These are phyloP conservation scores for Moxostoma hubbsi DNA, from an alignment of 2,797 vertebrate species.

Conservation along the genomic window DNA sequence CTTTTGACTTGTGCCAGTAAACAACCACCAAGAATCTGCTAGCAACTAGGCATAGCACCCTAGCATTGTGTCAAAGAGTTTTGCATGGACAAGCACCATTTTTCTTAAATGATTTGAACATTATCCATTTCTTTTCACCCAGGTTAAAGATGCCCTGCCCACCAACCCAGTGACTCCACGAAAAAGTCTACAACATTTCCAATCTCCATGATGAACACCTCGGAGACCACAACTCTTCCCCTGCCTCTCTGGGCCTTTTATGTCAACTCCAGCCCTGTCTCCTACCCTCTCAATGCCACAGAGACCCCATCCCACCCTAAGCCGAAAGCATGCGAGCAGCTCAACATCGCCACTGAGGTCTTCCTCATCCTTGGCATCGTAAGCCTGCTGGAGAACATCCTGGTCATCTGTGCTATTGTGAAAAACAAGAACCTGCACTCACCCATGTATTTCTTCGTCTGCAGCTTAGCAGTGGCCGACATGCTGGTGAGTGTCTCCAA, in stretches of 20 bases:
- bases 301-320: constrained; percentile 42
- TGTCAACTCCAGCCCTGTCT: constrained; percentile 41
- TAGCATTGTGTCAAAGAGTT: too few relatives aligned
- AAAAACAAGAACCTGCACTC: constrained; percentile 90
- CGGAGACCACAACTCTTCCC: constrained; percentile 31
- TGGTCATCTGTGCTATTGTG: constrained; percentile 85
- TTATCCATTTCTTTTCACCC: constrained; percentile 2
- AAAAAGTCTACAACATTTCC: background rate
- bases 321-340: constrained; percentile 77
- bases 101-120: background rate
- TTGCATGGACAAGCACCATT: too few relatives aligned
- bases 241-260: constrained; percentile 36
- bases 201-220: constrained; percentile 55
- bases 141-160: constrained; percentile 42
- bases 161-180: constrained; percentile 33
- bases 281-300: constrained; percentile 28
- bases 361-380: constrained; percentile 85
- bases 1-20: too few relatives aligned
- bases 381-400: constrained; percentile 85
- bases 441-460: constrained; percentile 90
- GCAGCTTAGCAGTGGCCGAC: constrained; percentile 87
- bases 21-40: too few relatives aligned
- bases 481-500: constrained; percentile 89
- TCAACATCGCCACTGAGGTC: constrained; percentile 84
- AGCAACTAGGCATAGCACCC: too few relatives aligned